Percentiles rank a stretch among this genome's conserved stretches.
Conservation (phyloP, 92 coral and sea anemone species). For the Bergia puertoricense region DNA sequence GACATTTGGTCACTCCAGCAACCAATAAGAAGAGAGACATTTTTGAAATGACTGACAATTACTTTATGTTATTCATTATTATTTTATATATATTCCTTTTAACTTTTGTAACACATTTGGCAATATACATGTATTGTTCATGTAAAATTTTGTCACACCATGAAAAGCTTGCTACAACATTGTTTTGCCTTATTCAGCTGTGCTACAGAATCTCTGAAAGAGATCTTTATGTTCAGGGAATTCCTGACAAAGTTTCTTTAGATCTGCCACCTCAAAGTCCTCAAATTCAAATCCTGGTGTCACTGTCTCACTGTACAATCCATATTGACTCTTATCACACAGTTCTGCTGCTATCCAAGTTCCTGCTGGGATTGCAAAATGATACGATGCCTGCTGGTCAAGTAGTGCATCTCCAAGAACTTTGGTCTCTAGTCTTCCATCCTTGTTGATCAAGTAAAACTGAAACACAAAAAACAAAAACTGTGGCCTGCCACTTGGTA, state of each 20-base stretch:
- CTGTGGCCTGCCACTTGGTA: neutral
- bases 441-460: constrained; percentile 43
- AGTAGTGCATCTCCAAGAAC: constrained; percentile 31
- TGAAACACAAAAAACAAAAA: neutral
- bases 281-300: constrained; percentile 38
- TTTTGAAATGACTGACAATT: too few species aligned
- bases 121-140: too few species aligned
- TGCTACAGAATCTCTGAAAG: neutral
- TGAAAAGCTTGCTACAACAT: too few species aligned
- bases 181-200: neutral
- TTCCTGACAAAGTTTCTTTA: constrained; percentile 1
- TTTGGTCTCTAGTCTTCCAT: constrained; percentile 5
- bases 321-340: constrained; percentile 33
- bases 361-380: constrained; percentile 38
- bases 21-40: too few species aligned
- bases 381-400: constrained; percentile 23
- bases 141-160: too few species aligned
- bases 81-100: too few species aligned
- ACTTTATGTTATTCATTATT: too few species aligned
- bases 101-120: too few species aligned
- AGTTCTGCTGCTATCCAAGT: constrained; percentile 28
- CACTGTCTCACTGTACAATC: constrained; percentile 28
- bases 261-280: constrained; percentile 38
- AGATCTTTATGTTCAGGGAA: constrained; percentile 31
- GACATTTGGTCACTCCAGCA: too few species aligned